These are phyloP conservation scores for Eurosta solidaginis DNA, from an alignment of 1,140 invertebrate species.

Conservation along the genomic window DNA sequence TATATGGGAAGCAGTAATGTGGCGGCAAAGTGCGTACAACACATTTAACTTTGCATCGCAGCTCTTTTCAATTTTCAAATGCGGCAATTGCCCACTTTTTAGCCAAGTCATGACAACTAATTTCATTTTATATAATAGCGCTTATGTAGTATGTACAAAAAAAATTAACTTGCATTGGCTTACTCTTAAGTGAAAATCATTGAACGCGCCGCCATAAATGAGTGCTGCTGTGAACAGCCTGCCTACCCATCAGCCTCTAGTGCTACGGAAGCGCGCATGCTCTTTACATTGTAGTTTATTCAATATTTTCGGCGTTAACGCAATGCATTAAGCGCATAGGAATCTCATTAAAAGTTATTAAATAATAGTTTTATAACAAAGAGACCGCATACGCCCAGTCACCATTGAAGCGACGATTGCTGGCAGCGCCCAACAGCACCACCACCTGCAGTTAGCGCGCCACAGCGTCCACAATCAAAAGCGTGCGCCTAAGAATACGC, in stretches of 20 bases:
- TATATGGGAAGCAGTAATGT: background rate
- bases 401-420: background rate
- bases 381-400: background rate
- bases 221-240: background rate
- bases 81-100: background rate
- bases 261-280: background rate
- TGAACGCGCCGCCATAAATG: background rate
- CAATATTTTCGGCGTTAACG: background rate
- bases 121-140: constrained; percentile 6
- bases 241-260: too few relatives aligned
- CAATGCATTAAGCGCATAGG: background rate
- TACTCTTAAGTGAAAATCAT: background rate
- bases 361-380: constrained; percentile 25
- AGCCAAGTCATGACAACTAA: constrained; percentile 23
- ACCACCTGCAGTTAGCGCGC: constrained; percentile 12
- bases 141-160: background rate
- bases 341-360: constrained; percentile 25
- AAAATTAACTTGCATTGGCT: too few relatives aligned
- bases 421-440: background rate
- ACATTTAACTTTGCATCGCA: background rate
- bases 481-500: background rate
- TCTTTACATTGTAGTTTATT: background rate
- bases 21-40: background rate
- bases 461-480: background rate
- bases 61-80: constrained; percentile 33